phyloP scores from a whole-genome alignment of 2,113 vertebrate species.

The Apteryx mantelli region DNA sequence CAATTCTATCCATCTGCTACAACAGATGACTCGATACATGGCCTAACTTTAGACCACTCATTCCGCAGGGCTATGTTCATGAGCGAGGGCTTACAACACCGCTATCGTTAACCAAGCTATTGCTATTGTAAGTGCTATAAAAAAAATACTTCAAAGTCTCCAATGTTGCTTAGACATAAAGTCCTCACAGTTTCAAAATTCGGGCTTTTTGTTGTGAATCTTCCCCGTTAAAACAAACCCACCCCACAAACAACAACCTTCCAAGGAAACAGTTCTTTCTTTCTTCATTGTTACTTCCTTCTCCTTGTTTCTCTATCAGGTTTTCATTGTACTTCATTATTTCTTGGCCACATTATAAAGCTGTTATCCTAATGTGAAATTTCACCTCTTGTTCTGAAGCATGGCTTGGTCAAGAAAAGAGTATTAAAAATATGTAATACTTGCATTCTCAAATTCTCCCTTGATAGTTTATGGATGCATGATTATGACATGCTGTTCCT shows the following conservation, averaged over 20 bases:
- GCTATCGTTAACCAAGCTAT: background rate
- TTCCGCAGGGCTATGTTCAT: background rate
- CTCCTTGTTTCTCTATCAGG: background rate
- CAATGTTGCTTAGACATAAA: background rate
- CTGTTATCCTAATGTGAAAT: background rate
- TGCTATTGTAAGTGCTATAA: background rate
- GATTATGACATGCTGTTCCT: constrained; percentile 16
- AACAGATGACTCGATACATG: background rate
- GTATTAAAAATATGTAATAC: background rate
- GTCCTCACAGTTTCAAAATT: background rate
- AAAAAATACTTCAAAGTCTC: background rate
- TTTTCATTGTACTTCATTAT: background rate
- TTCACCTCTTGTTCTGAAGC: background rate
- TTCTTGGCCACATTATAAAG: background rate
- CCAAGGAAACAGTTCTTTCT: background rate
- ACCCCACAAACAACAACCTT: no score
- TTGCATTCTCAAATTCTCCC: background rate
- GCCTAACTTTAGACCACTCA: background rate
- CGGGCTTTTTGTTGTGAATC: background rate
- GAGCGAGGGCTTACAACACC: background rate
- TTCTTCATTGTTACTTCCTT: background rate
- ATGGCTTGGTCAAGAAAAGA: background rate
- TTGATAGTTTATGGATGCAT: background rate
- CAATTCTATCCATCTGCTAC: background rate
- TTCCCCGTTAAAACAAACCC: background rate